Base-by-base conservation (phyloP, 2,888 invertebrate genomes). In the Caenorhabditis wallacei region DNA sequence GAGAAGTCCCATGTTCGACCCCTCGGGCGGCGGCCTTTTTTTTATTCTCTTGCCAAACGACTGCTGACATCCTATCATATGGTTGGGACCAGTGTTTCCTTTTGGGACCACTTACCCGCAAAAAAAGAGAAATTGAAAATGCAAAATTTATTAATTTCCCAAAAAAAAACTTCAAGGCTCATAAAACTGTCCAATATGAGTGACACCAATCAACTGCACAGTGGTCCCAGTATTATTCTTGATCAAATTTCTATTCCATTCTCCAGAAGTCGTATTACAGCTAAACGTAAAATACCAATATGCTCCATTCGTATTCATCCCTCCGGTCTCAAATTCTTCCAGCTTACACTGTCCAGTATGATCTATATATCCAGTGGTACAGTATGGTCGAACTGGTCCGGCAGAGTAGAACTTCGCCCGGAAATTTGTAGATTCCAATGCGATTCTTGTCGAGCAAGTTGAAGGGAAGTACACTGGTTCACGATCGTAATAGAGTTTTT, bases 131-230 rank as follows among this genome's bases (percentile, higher is more conserved):
- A n/a, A n/a, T n/a, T n/a, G n/a, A n/a, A n/a, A n/a, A n/a, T 30
- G 30, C 4, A 30, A 5, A 30, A 30, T 30, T 5, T 30, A 3
- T 30, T 30, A 3, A 30, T 30, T 30, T 30, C 30, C 30, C 30
- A 30, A 54, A n/a, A 26, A 54, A 54, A 30, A 30, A 30, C 30
- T 8, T 30, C 30, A 30, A 5, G 3, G 4, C 30, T 30, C 30
- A 56, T 56, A 68, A 57, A 76, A 68, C 57, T 68, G 76, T 1
- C 59, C 68, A 24, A 76, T 51, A 1, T 59, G 24, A 7, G 26
- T 53, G 10, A 76, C 37, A n/a, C 24, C 54, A 3, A 16, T 56
- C 40, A 74, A 26, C 1, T 46, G 13, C 40, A 40, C 10, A 3
- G 4, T 0, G 24, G 13, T 20, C 51, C 8, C 30, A 3, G 30